Conservation (phyloP, 2,113 vertebrate genomes). For the Dendropsophus ebraccatus region DNA sequence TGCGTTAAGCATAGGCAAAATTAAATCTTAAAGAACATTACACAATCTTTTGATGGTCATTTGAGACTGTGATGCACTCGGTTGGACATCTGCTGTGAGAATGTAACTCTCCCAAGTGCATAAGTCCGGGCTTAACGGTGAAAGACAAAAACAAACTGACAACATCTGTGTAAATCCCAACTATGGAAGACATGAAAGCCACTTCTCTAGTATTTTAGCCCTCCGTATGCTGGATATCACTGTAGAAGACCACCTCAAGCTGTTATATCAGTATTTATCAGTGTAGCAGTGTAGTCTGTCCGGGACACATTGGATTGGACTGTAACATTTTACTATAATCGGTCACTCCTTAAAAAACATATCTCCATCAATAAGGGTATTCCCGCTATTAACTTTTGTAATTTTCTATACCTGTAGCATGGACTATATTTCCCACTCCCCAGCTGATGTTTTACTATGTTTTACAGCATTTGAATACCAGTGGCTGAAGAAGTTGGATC, state of each 20-base stretch:
- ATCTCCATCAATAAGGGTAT: no score
- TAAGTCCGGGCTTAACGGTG: neutral
- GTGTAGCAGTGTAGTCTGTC: neutral
- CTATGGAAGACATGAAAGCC: neutral
- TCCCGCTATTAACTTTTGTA: no score
- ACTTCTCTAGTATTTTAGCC: neutral
- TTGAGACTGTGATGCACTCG: neutral
- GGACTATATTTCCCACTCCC: no score
- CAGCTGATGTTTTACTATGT: no score
- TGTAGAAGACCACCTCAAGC: no score
- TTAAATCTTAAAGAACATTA: slow-evolving; percentile 9
- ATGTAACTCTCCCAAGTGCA: slow-evolving; percentile 17
- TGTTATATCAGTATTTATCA: neutral
- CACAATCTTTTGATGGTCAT: slow-evolving; percentile 5
- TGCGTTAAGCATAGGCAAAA: neutral
- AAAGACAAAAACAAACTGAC: slow-evolving; percentile 38
- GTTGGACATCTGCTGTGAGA: slow-evolving; percentile 29
- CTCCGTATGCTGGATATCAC: neutral
- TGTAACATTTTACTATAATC: no score
- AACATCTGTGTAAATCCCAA: slow-evolving; percentile 14
- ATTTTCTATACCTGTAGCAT: no score
- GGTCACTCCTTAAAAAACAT: no score
- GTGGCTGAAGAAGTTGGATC: no score
- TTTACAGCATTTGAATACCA: no score
- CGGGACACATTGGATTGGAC: no score